Evolutionary conservation across 2,113 vertebrate genomes (phyloP), one percentile per base, ranked within the genome.

Genomic region (Cricetomys ansorgei): DNA sequence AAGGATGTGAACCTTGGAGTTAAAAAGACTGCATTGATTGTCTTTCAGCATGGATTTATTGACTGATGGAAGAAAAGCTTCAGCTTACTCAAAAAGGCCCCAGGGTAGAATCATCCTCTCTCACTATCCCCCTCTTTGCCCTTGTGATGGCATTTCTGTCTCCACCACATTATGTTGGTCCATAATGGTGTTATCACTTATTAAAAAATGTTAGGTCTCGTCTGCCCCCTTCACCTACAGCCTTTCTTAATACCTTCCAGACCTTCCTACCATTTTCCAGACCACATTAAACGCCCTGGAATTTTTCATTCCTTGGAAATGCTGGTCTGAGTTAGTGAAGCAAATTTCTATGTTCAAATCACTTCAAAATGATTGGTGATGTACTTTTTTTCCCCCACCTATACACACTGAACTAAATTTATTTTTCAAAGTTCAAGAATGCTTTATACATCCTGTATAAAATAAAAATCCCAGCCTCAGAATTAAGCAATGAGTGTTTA

Each of bases 401-500:
- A 72, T 84, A 96, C 8, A 94, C 80, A 97, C 0, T 69, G 98
- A 98, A 97, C 98, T 91, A 94, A 92, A 76, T 99, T 99, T 98
- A 98, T 91, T 98, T 99, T 94, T 86, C 92, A 97, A 98, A 98
- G 97, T 94, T 96, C 88, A 97, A 94, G n/a, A 88, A 97, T 92
- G 31, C n/a, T 98, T 97, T 97, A 79, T 94, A 97, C 86, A 98
- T 91, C 43, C 75, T 97, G 98, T 94, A 69, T 88, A 97, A 98
- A 98, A 97, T 70, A 27, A 84, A 97, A 98, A 98, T 96, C 97
- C 91, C 97, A 96, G 95, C 92, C 10, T 98, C 84, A 93, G 98
- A 98, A 94, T 94, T 96, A 93, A 98, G 90, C 45, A 92, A 57
- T 75, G 73, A 96, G 48, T 91, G 25, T 88, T 94, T 97, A 98